Evolutionary conservation across 2,888 invertebrate genomes (phyloP).

Genomic region (Chrysolina haemoptera): DNA sequence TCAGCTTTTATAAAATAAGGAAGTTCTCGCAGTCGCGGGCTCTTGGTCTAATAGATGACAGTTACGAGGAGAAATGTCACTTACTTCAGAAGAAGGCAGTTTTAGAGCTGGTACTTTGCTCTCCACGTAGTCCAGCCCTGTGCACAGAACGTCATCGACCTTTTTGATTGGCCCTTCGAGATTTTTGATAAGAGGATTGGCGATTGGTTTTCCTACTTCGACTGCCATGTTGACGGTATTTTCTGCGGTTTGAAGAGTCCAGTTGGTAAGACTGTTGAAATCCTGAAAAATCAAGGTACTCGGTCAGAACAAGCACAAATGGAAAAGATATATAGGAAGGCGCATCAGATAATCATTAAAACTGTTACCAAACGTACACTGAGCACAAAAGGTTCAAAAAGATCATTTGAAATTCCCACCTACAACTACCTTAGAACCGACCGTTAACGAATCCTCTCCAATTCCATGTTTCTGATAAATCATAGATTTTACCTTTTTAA

Average conservation of each 20-base stretch:
- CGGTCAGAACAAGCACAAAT: too few species aligned
- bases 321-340: too few species aligned
- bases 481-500: too few species aligned
- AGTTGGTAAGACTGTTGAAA: conserved; percentile 72
- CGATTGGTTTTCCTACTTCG: conserved; percentile 71
- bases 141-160: conserved; percentile 73
- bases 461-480: too few species aligned
- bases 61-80: conserved; percentile 23
- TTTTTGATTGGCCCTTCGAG: conserved; percentile 72
- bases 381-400: too few species aligned
- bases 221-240: conserved; percentile 72
- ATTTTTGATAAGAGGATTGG: conserved; percentile 71
- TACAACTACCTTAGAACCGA: too few species aligned
- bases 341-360: too few species aligned
- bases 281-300: conserved; percentile 62
- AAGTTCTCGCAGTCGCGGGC: too few species aligned
- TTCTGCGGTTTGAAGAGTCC: conserved; percentile 74
- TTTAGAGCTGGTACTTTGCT: conserved; percentile 74
- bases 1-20: too few species aligned
- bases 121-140: conserved; percentile 73
- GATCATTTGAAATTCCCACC: too few species aligned
- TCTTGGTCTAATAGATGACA: conserved; percentile 9
- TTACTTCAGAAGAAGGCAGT: conserved; percentile 73
- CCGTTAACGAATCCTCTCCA: too few species aligned
- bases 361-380: too few species aligned